Percentiles rank a stretch among this genome's conserved stretches.
phyloP scores from a whole-genome alignment of 2,113 vertebrate species.

The Passerina amoena region DNA sequence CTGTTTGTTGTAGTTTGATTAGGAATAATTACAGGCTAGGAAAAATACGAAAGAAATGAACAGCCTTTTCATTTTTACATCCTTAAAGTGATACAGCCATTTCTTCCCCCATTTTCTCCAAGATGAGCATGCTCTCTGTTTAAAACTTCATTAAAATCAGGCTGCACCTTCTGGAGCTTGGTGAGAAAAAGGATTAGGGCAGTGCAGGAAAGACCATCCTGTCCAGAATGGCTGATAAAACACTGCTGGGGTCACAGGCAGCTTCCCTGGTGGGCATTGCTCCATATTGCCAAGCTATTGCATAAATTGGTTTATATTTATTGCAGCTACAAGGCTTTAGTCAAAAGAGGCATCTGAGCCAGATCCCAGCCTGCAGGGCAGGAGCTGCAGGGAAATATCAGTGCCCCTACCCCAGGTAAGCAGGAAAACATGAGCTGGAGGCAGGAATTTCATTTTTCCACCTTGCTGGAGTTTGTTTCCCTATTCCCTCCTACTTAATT shows the following conservation, averaged over 20 bases:
- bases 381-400: not conserved
- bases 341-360: not conserved
- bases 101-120: not conserved
- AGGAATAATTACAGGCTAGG: constrained; percentile 78
- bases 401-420: not conserved
- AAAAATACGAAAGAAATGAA: constrained; percentile 72
- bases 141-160: not conserved
- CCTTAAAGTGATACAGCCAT: constrained; percentile 46
- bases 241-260: not conserved
- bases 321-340: not conserved
- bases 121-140: not conserved
- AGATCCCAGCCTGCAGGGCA: fast-evolving
- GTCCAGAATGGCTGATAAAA: not conserved
- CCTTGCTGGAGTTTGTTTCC: not conserved
- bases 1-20: constrained; percentile 81
- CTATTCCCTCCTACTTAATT: not conserved
- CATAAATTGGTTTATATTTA: not conserved
- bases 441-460: not conserved
- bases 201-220: not conserved
- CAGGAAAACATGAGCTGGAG: not conserved
- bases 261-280: not conserved
- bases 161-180: not conserved
- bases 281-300: not conserved
- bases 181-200: not conserved
- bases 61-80: constrained; percentile 46